Percentiles rank a stretch among this genome's conserved stretches.
These are phyloP conservation scores for Argynnis bischoffii DNA, from an alignment of 2,888 invertebrate species.

Conservation along the genomic window DNA sequence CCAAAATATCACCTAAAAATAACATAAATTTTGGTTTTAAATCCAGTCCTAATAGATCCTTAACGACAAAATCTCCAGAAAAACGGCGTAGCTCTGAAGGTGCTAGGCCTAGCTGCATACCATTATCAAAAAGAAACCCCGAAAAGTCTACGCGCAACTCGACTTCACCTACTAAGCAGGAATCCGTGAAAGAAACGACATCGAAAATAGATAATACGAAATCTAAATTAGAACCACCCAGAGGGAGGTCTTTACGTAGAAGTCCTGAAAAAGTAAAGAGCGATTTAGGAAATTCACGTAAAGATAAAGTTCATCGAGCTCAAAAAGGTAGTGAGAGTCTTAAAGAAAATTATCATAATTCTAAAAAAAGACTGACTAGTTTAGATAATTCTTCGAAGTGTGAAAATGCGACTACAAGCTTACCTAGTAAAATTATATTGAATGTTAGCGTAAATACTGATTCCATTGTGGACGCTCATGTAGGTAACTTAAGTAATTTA, in stretches of 20 bases:
- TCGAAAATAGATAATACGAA: slow-evolving; percentile 57
- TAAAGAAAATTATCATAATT: slow-evolving; percentile 80
- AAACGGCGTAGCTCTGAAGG: slow-evolving; percentile 66
- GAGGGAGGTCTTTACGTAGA: slow-evolving; percentile 56
- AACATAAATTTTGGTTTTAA: slow-evolving; percentile 68
- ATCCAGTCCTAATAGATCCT: slow-evolving; percentile 58
- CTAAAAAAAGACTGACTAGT: slow-evolving; percentile 82
- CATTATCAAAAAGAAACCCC: slow-evolving; percentile 66
- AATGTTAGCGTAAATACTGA: slow-evolving; percentile 56
- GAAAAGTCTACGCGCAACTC: slow-evolving; percentile 62
- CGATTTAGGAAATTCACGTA: slow-evolving; percentile 70
- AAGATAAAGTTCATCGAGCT: slow-evolving; percentile 74
- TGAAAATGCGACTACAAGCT: slow-evolving; percentile 64
- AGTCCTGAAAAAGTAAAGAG: slow-evolving; percentile 73
- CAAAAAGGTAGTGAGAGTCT: slow-evolving; percentile 77
- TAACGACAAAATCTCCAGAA: slow-evolving; percentile 59
- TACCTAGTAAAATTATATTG: slow-evolving; percentile 63
- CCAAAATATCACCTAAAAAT: slow-evolving; percentile 74
- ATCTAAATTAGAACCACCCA: slow-evolving; percentile 60
- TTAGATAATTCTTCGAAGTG: slow-evolving; percentile 76
- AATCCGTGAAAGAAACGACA: slow-evolving; percentile 55
- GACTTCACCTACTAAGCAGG: slow-evolving; percentile 68
- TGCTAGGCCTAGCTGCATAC: slow-evolving; percentile 72
- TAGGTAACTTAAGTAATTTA: slow-evolving; percentile 55
- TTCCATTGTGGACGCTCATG: slow-evolving; percentile 55